phyloP scores from a whole-genome alignment of 2,113 vertebrate species.

The Alethe castanea region DNA sequence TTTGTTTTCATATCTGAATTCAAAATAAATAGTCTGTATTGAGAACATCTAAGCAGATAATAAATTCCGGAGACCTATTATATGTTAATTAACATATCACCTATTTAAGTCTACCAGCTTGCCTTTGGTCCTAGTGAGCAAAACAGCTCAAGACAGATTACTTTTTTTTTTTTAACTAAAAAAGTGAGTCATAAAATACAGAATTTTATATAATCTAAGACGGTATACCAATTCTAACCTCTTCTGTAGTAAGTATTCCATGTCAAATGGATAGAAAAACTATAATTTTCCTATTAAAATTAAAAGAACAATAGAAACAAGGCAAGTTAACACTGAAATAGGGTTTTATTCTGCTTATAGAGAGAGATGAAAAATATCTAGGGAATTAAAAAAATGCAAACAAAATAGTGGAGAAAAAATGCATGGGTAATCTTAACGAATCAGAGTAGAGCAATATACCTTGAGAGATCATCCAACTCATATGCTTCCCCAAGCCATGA shows the following conservation, averaged over 20 bases:
- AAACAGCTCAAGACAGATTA: background rate
- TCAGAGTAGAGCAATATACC: background rate
- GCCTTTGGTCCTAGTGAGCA: background rate
- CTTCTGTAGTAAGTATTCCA: background rate
- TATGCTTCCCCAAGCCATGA: background rate
- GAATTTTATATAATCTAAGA: background rate
- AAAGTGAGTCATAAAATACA: background rate
- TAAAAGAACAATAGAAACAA: background rate
- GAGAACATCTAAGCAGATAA: background rate
- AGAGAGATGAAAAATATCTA: background rate
- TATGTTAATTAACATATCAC: background rate
- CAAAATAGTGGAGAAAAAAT: background rate
- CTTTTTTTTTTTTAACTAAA: background rate
- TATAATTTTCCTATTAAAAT: background rate
- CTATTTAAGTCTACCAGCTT: background rate
- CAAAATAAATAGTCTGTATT: background rate
- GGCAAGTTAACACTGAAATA: background rate
- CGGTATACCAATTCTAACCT: background rate
- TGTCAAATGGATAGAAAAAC: background rate
- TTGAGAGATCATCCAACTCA: background rate
- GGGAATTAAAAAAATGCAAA: background rate
- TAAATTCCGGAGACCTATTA: background rate
- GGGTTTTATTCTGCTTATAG: background rate
- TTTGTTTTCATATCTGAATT: background rate
- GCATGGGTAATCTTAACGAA: background rate